Evolutionary conservation across 2,113 vertebrate species (phyloP).

Genomic region (Stigmatopora argus): DNA sequence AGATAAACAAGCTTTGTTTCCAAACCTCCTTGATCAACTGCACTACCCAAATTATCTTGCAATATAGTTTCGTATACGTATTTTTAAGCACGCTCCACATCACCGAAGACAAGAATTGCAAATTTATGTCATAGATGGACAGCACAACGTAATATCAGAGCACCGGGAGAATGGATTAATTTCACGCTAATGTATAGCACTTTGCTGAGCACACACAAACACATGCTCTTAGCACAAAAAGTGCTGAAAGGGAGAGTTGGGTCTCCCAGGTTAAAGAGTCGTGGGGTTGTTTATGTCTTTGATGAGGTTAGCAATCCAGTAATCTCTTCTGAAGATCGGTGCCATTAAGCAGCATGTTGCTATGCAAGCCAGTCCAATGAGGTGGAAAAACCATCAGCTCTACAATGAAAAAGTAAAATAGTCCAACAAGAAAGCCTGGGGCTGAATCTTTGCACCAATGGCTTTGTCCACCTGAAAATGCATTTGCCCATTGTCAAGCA

Average conservation of each 20-base stretch:
- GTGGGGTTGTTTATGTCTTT: slow-evolving; percentile 51
- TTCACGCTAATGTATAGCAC: slow-evolving; percentile 45
- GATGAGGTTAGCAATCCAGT: slow-evolving; percentile 57
- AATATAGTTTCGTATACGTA: neutral
- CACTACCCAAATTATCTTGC: neutral
- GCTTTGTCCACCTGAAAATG: neutral
- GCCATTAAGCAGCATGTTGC: slow-evolving; percentile 49
- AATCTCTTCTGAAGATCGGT: slow-evolving; percentile 42
- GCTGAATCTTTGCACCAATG: neutral
- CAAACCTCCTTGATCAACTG: neutral
- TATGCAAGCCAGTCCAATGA: slow-evolving; percentile 31
- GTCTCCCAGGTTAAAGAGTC: slow-evolving; percentile 59
- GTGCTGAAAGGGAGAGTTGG: slow-evolving; percentile 50
- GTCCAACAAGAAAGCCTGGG: neutral
- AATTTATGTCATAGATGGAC: slow-evolving; percentile 7
- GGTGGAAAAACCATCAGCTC: neutral
- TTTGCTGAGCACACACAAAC: slow-evolving; percentile 25
- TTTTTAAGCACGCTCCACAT: neutral
- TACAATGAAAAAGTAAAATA: neutral
- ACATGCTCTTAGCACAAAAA: slow-evolving; percentile 37
- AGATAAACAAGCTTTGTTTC: neutral
- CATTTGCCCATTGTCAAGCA: neutral
- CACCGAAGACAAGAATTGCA: neutral
- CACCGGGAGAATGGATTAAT: slow-evolving; percentile 32
- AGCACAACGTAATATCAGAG: slow-evolving; percentile 17